Conservation (phyloP, 2,888 invertebrate species). For the Oegoconia quadripuncta region DNA sequence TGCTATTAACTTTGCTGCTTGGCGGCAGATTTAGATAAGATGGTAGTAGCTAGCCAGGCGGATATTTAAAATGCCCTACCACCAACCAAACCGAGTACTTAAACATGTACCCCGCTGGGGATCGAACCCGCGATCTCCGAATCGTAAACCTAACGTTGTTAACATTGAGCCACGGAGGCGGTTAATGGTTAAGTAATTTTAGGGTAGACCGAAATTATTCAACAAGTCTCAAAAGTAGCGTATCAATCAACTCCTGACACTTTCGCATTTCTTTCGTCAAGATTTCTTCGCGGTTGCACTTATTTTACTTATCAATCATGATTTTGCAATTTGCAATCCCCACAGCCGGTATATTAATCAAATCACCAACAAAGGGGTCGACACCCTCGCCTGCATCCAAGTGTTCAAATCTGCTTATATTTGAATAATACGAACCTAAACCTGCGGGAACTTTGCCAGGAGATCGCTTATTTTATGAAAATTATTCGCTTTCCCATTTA, state of each 20-base stretch:
- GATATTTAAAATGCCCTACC: not conserved
- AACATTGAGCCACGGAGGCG: too few species aligned
- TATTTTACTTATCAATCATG: not conserved
- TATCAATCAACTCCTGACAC: too few species aligned
- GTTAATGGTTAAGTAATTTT: too few species aligned
- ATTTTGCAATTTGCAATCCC: constrained; percentile 6
- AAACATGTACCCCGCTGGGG: too few species aligned
- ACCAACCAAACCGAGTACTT: not conserved
- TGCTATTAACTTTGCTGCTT: too few species aligned
- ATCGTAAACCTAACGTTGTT: too few species aligned
- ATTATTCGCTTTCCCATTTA: constrained; percentile 22
- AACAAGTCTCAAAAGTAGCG: too few species aligned
- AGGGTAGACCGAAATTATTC: too few species aligned
- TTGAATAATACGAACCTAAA: constrained; percentile 16
- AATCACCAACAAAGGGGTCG: constrained; percentile 1
- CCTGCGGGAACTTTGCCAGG: constrained; percentile 10
- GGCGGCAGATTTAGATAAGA: too few species aligned
- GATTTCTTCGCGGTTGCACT: too few species aligned
- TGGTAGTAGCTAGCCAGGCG: not conserved
- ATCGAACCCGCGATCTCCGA: not conserved
- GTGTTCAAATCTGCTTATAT: constrained; percentile 18
- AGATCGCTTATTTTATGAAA: constrained; percentile 15
- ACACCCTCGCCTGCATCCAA: constrained; percentile 9
- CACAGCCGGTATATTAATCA: constrained; percentile 2
- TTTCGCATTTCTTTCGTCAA: too few species aligned